Base-by-base conservation (phyloP, 2,797 vertebrate genomes). In the Psittacula echo region DNA sequence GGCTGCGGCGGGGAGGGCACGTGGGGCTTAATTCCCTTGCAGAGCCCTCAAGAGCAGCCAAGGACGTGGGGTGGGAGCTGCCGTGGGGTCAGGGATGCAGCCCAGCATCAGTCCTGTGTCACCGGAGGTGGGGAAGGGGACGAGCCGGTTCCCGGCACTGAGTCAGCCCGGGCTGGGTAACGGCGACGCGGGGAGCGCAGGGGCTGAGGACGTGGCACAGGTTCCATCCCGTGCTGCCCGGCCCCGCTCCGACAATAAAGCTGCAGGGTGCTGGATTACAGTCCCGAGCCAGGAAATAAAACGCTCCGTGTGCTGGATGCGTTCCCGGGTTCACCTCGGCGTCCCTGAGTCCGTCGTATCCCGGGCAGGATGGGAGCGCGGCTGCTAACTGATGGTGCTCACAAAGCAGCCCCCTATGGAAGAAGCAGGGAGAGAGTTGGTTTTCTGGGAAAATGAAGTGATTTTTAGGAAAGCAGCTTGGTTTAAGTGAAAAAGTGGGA, bases 331-430 rank as follows among this genome's bases (percentile, higher is more conserved):
- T 88, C 60, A 7, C 42, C 71, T 68, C 5, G 0, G 30, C 61
- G 41, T 58, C 50, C 85, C 75, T 2, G 1, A 39, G 47, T 27
- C 39, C 9, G 0, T 19, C 5, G 0, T 0, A 0, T 54, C 51
- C n/a, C 0, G 0, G 68, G 41, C 2, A 14, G 81, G 64, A 22
- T 17, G 37, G 47, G 42, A 48, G 13, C 45, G 2, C 0, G 11
- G 48, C 45, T 10, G 29, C 42, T 10, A 6, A 8, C 37, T 7
- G 18, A 45, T 4, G 81, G 34, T 10, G 61, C 85, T 73, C 3
- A 2, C 30, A 15, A 37, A 47, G 87, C 60, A 15, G 34, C 24
- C 16, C 9, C 18, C n/a, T 47, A 30, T 9, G 62, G 39, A 13
- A 70, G 65, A 8, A 39, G 32, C 19, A 11, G 32, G 51, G 62